Conservation (phyloP, 1,140 invertebrate species). For the Scaptomyza graminum region DNA sequence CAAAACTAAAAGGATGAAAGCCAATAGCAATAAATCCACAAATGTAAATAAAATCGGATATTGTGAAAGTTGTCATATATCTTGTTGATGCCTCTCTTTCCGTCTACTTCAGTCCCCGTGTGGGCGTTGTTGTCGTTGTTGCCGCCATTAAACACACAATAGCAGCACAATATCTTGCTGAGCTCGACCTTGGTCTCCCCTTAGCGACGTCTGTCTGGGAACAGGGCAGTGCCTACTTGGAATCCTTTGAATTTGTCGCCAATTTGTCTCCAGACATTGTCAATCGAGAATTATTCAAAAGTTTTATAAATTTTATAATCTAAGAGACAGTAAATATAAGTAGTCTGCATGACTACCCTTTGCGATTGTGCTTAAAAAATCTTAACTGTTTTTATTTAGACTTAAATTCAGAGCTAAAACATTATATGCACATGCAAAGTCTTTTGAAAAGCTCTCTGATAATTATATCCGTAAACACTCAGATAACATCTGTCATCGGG, state of each 20-base stretch:
- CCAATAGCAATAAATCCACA: conserved; percentile 65
- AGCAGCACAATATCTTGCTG: conserved; percentile 37
- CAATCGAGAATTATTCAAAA: not conserved
- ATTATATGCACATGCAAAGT: too few species aligned
- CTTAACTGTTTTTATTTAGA: too few species aligned
- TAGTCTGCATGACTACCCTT: too few species aligned
- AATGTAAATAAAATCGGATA: conserved; percentile 68
- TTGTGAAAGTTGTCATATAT: conserved; percentile 25
- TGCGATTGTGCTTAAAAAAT: too few species aligned
- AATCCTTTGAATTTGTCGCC: conserved; percentile 25
- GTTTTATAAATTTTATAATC: not conserved
- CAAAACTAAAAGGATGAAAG: conserved; percentile 28
- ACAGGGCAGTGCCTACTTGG: conserved; percentile 24
- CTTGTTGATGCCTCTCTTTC: conserved; percentile 16
- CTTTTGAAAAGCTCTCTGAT: too few species aligned
- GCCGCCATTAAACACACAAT: conserved; percentile 35
- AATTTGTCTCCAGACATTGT: conserved; percentile 27
- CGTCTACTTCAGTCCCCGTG: conserved; percentile 9
- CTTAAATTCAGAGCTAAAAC: too few species aligned
- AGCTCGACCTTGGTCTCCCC: conserved; percentile 60
- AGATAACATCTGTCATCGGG: conserved; percentile 28
- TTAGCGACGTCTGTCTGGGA: conserved; percentile 53
- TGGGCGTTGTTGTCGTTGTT: conserved; percentile 38
- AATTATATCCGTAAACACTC: not conserved
- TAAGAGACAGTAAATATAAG: too few species aligned